These are phyloP conservation scores for Brenthis hecate DNA, from an alignment of 2,888 invertebrate species.

Conservation along the genomic window DNA sequence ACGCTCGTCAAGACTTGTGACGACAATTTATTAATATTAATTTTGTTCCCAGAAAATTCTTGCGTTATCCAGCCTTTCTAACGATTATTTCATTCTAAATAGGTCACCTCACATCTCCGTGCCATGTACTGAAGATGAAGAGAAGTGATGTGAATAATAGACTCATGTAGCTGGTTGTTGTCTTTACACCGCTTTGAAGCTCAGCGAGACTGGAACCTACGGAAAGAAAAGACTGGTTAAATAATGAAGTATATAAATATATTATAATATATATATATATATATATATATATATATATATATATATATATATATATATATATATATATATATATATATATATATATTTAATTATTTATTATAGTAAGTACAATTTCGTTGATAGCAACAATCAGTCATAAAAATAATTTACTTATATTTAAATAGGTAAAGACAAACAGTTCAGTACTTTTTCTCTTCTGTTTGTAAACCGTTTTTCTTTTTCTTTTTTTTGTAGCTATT, in stretches of 20 bases:
- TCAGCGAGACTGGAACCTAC: constrained; percentile 75
- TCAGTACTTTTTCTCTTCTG: too few species aligned
- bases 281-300: too few species aligned
- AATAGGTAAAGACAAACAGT: too few species aligned
- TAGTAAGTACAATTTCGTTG: too few species aligned
- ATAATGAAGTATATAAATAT: neutral
- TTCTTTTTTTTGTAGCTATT: too few species aligned
- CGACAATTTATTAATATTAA: constrained; percentile 43
- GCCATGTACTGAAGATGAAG: constrained; percentile 54
- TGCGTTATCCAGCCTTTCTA: constrained; percentile 46
- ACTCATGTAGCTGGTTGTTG: constrained; percentile 65
- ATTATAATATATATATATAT: too few species aligned
- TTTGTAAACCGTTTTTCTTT: too few species aligned
- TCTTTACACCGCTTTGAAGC: constrained; percentile 74
- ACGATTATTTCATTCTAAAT: constrained; percentile 39
- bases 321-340: too few species aligned
- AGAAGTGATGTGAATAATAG: constrained; percentile 60
- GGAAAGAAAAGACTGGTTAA: constrained; percentile 15
- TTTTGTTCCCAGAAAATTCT: constrained; percentile 51
- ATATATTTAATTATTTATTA: too few species aligned
- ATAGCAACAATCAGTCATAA: too few species aligned
- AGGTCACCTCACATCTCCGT: constrained; percentile 69
- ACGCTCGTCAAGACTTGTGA: constrained; percentile 29
- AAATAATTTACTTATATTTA: too few species aligned
- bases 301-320: too few species aligned